Base-by-base conservation (phyloP, 2,888 invertebrate species). In the Rhamphomyia laevipes region DNA sequence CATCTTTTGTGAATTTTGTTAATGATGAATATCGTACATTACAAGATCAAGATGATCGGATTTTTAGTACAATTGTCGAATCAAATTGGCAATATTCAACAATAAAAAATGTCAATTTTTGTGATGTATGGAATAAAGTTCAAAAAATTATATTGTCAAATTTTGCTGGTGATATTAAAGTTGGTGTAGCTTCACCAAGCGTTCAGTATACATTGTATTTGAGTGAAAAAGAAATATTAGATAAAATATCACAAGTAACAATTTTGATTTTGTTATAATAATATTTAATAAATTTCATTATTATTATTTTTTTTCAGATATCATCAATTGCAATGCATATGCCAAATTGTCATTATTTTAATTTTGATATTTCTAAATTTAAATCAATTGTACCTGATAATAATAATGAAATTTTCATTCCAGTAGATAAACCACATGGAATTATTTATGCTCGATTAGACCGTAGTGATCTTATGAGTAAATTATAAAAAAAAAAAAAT, bases 271-370 rank as follows among this genome's bases (percentile, higher is more conserved):
- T n/a, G 17, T 16, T 11, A 18, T 23, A 17, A 23, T n/a, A 30
- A 27, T 27, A n/a, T 21, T 43, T 43, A 33, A 27, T 16, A 10
- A 38, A 15, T 41, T 31, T 13, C n/a, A 44, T 27, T 40, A 12
- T 31, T 40, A 13, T 51, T 23, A 52, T 41, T 56, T 55, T 35
- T 53, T 63, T 58, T 43, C 73, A 85, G 80, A 77, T 86, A 43
- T 72, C 73, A 5, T 78, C 78, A 63, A 81, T 86, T 46, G 79
- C 80, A 57, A 84, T 86, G 80, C 76, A 77, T 51, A 82, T 87
- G 81, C 87, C 88, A 1, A 88, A 88, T 67, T 86, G 84, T 59
- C 87, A 88, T 63, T 87, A 87, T 63, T 78, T 83, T 58, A 79
- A 78, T 57, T 77, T 86, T 41, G 86, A 88, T 63, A 76, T 85